Percentiles rank a stretch among this genome's conserved stretches.
Evolutionary conservation across 2,113 vertebrate species (phyloP).

Genomic region (Columbina picui): DNA sequence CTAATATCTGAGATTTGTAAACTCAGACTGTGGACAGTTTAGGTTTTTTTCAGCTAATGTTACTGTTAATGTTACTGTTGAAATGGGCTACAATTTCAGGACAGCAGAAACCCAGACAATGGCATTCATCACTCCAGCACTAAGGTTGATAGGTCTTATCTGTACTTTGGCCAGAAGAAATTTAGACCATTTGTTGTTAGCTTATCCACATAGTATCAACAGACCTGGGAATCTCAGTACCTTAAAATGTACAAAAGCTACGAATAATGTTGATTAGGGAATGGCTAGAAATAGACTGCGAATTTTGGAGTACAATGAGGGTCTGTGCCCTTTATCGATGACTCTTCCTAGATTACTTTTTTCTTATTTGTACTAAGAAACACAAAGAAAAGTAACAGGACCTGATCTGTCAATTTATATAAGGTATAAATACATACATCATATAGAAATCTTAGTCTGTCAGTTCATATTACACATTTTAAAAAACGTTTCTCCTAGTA

Average conservation of each 20-base stretch:
- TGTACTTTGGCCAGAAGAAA: not conserved
- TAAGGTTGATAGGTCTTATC: not conserved
- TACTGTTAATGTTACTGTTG: not conserved
- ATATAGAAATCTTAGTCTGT: not conserved
- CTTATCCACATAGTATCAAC: not conserved
- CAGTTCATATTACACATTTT: not conserved
- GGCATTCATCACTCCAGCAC: not conserved
- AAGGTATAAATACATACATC: not conserved
- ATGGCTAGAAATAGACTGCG: not conserved
- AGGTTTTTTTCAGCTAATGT: not conserved
- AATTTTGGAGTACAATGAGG: not conserved
- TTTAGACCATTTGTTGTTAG: not conserved
- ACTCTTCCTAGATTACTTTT: not conserved
- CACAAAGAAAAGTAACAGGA: conserved; percentile 1
- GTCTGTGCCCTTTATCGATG: not conserved
- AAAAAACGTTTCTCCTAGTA: not conserved
- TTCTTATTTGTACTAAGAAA: not conserved
- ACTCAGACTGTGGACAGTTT: not conserved
- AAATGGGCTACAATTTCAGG: not conserved
- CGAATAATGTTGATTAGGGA: not conserved
- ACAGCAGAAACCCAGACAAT: not conserved
- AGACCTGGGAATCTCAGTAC: not conserved
- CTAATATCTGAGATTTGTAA: not conserved
- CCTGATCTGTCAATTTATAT: not conserved
- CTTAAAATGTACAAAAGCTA: not conserved